Evolutionary conservation across 2,113 vertebrate species (phyloP).

Genomic region (Phrynosoma blainvillii): DNA sequence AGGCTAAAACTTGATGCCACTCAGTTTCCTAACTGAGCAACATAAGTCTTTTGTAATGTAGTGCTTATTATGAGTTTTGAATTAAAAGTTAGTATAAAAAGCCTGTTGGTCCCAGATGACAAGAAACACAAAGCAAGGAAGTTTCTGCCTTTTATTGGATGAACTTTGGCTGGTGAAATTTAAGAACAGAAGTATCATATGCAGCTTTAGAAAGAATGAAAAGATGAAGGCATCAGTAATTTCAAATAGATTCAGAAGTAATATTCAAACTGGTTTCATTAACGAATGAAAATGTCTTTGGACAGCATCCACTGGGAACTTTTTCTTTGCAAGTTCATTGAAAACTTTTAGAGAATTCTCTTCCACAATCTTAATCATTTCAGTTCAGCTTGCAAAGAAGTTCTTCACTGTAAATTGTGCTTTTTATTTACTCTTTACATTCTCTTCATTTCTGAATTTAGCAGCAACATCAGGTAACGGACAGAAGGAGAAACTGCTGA

Average conservation of each 20-base stretch:
- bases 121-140: slow-evolving; percentile 15
- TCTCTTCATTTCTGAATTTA: neutral
- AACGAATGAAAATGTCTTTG: slow-evolving; percentile 28
- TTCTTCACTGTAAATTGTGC: neutral
- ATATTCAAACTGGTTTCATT: slow-evolving; percentile 4
- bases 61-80: slow-evolving; percentile 20
- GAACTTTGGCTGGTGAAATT: slow-evolving; percentile 13
- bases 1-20: neutral
- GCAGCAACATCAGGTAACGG: neutral
- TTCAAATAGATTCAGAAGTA: slow-evolving; percentile 21
- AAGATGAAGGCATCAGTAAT: slow-evolving; percentile 17
- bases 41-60: neutral
- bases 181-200: neutral
- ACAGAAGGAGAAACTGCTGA: neutral
- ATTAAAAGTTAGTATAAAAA: slow-evolving; percentile 20
- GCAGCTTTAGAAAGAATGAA: slow-evolving; percentile 12
- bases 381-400: neutral
- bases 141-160: neutral
- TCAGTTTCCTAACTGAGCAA: slow-evolving; percentile 5
- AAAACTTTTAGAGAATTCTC: neutral
- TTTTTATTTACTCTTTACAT: neutral
- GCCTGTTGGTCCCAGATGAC: slow-evolving; percentile 7
- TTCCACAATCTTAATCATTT: neutral
- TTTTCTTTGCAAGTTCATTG: neutral
- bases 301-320: neutral